Evolutionary conservation across 2,797 vertebrate genomes (phyloP), one percentile per base, ranked within the genome.

Genomic region (Gymnodraco acuticeps): DNA sequence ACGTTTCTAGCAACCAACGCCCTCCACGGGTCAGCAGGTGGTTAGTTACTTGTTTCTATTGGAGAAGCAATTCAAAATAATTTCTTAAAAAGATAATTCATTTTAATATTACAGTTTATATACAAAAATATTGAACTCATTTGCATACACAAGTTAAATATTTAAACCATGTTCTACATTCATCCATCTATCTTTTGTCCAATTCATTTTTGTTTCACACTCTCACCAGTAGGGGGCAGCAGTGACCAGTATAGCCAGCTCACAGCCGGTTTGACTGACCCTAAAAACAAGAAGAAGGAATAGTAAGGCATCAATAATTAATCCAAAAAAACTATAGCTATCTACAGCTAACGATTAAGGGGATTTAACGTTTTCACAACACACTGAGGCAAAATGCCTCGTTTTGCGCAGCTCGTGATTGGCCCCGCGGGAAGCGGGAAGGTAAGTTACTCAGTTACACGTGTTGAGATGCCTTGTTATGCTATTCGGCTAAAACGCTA

Each of bases 391-490:
- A 70, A 1, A 59, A 99, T 99, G 98, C 97, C 98, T 73, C 97
- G 98, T 0, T 99, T 93, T 20, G 98, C 98, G 4, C 98, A 99
- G 89, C 85, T 99, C 0, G 97, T 99, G 61, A 99, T 99, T 95
- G 98, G 98, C 11, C 98, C 98, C 2, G 98, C 98, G 0, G 98
- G 98, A 20, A 99, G 98, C 84, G 98, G 98, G 12, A 99, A 99
- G 96, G 98, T 99, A 87, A 89, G 76, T 41, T 2, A 20, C 3
- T 16, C 4, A 5, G 0, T 9, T 46, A 5, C 19, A 51, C 7
- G 19, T 2, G 19, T 1, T 66, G 2, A 10, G 20, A 58, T 38
- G 12, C 3, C 3, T 70, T 84, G 47, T 66, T 83, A 59, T 72
- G 60, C 61, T 81, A 33, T 10, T 48, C 1, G 23, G 84, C 77